A percentile compares a stretch with the other conserved stretches of the same genome.
These are phyloP conservation scores for Nestor notabilis DNA, from an alignment of 2,113 vertebrate genomes.

Conservation along the genomic window DNA sequence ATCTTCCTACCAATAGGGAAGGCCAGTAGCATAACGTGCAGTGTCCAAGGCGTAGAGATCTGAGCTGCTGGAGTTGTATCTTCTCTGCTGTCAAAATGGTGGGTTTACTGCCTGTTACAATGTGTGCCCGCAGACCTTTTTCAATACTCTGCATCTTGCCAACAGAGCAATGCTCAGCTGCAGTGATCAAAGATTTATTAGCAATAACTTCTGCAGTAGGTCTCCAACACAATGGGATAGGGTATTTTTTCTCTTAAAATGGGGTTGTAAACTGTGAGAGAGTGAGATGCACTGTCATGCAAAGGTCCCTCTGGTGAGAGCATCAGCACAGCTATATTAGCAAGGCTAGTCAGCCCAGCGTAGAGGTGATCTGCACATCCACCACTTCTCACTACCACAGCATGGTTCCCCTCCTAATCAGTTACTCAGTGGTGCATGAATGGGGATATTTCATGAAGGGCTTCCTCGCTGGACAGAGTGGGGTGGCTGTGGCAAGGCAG, in stretches of 20 bases:
- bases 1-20: neutral
- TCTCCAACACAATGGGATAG: neutral
- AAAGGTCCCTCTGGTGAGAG: neutral
- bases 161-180: neutral
- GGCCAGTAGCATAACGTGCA: accelerated
- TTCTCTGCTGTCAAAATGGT: neutral
- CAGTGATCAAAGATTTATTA: neutral
- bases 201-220: neutral
- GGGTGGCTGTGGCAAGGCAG: neutral
- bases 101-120: neutral
- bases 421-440: neutral
- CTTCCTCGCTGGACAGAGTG: neutral
- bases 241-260: neutral
- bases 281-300: neutral
- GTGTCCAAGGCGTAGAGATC: neutral
- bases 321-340: neutral
- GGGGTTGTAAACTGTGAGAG: neutral
- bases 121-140: neutral
- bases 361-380: neutral
- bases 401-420: accelerated
- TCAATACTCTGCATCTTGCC: neutral
- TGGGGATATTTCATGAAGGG: neutral
- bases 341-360: neutral
- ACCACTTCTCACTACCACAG: neutral
- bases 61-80: neutral